A percentile compares a stretch with the other conserved stretches of the same genome.
Conservation (phyloP, 1,140 invertebrate genomes). For the Mactra quadrangularis region DNA sequence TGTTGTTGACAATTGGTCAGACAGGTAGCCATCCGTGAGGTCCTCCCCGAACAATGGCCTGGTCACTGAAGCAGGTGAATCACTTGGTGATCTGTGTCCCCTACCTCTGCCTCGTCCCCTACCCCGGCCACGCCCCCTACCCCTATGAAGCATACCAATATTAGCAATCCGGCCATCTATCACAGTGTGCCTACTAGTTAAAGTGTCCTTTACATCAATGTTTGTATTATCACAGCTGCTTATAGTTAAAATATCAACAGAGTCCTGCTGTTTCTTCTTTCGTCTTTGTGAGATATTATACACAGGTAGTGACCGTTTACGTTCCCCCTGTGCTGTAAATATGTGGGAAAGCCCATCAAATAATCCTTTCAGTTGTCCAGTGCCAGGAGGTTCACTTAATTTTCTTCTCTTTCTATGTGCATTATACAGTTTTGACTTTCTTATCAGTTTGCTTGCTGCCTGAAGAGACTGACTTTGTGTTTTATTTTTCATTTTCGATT, state of each 20-base stretch:
- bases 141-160: conserved; percentile 43
- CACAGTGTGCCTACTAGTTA: conserved; percentile 52
- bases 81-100: conserved; percentile 54
- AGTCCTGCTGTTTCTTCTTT: conserved; percentile 28
- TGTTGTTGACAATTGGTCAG: conserved; percentile 55
- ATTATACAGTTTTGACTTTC: conserved; percentile 79
- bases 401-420: conserved; percentile 77
- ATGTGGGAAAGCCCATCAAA: conserved; percentile 94
- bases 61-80: conserved; percentile 36
- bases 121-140: conserved; percentile 56
- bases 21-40: conserved; percentile 47
- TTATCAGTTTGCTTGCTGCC: conserved; percentile 80
- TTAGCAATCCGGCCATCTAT: conserved; percentile 53
- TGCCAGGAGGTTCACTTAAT: conserved; percentile 82
- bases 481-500: conserved; percentile 62
- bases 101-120: conserved; percentile 67
- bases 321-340: conserved; percentile 88
- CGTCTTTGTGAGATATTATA: conserved; percentile 70
- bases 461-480: conserved; percentile 76
- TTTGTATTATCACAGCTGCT: conserved; percentile 42
- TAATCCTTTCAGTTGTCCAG: conserved; percentile 89
- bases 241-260: neutral
- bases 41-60: conserved; percentile 40
- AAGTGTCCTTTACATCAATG: conserved; percentile 44
- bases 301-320: conserved; percentile 84